Evolutionary conservation across 2,113 vertebrate genomes (phyloP).

Genomic region (Sinocyclocheilus grahami): DNA sequence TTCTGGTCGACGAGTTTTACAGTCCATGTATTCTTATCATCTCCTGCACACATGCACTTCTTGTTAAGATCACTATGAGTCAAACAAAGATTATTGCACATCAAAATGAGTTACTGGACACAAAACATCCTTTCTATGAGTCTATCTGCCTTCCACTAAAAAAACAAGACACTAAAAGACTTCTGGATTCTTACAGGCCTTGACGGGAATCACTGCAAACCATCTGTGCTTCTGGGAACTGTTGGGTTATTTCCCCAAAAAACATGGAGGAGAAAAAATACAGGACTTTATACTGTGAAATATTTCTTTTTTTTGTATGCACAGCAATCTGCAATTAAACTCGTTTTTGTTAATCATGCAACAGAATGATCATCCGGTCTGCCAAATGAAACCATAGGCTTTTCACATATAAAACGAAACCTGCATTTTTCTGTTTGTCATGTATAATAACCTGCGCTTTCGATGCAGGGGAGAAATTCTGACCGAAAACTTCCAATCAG

Average conservation of each 20-base stretch:
- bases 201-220: constrained; percentile 47
- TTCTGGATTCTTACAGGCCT: constrained; percentile 55
- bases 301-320: not conserved
- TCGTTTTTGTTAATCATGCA: constrained; percentile 44
- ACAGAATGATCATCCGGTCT: constrained; percentile 58
- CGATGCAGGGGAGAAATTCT: constrained; percentile 47
- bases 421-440: constrained; percentile 63
- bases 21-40: not conserved
- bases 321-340: constrained; percentile 69
- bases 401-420: constrained; percentile 67
- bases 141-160: constrained; percentile 62
- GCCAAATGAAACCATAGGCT: constrained; percentile 64
- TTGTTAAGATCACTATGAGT: not conserved
- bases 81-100: not conserved
- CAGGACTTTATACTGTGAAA: not conserved
- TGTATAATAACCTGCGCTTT: constrained; percentile 67
- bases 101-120: not conserved
- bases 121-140: constrained; percentile 50
- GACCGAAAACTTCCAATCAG: constrained; percentile 60
- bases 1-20: too few species aligned
- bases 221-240: constrained; percentile 45
- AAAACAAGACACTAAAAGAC: constrained; percentile 56
- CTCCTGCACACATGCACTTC: not conserved
- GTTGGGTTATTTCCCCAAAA: constrained; percentile 38
- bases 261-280: not conserved